Evolutionary conservation across 2,113 vertebrate species (phyloP).

Genomic region (Anser brachyrhynchus): DNA sequence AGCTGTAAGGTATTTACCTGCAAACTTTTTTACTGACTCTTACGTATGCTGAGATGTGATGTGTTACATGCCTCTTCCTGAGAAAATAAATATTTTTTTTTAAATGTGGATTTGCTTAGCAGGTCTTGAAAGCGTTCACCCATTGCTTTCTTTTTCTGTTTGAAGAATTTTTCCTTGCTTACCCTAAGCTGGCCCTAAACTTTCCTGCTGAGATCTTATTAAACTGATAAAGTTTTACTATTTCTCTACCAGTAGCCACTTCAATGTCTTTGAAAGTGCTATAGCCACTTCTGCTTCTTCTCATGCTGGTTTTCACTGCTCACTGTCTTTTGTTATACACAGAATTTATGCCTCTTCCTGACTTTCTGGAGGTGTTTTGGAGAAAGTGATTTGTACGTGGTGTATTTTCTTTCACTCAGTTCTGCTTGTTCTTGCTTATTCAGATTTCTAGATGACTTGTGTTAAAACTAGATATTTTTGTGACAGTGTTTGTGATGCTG

Average conservation of each 20-base stretch:
- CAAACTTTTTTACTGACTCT: background rate
- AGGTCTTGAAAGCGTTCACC: background rate
- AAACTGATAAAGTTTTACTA: background rate
- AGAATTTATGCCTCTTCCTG: background rate
- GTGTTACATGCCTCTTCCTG: background rate
- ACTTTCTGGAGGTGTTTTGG: background rate
- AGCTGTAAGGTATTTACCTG: background rate
- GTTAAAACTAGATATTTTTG: background rate
- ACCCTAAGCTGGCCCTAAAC: background rate
- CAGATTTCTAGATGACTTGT: background rate
- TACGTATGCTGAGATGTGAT: background rate
- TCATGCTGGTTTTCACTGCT: background rate
- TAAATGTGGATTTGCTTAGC: background rate
- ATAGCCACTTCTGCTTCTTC: background rate
- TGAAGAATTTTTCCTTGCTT: background rate
- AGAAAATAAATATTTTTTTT: background rate
- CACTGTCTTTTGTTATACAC: accelerated
- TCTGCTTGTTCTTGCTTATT: background rate
- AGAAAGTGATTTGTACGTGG: background rate
- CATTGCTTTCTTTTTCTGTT: background rate
- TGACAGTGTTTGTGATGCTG: background rate
- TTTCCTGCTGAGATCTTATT: background rate
- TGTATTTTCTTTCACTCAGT: background rate
- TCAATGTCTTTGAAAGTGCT: background rate
- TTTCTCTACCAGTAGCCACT: background rate